Conservation (phyloP, 2,888 invertebrate genomes). For the Choreutis nemorana region DNA sequence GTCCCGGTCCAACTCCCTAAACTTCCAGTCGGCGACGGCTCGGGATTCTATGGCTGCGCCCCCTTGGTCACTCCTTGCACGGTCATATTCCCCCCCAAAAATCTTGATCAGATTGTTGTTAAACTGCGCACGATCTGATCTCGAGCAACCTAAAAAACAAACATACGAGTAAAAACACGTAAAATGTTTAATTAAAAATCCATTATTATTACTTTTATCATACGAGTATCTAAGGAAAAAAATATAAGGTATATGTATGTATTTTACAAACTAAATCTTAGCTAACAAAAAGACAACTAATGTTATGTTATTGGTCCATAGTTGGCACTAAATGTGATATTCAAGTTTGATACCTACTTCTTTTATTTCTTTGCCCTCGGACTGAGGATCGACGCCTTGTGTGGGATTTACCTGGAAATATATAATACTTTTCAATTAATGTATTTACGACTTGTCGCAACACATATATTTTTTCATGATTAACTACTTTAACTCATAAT, state of each 20-base stretch:
- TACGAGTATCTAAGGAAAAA: no score
- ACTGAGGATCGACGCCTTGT: constrained; percentile 69
- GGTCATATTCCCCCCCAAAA: constrained; percentile 80
- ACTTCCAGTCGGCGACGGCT: constrained; percentile 88
- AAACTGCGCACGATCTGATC: constrained; percentile 79
- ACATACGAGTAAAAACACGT: background rate
- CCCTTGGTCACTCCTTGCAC: constrained; percentile 34
- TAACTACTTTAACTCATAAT: no score
- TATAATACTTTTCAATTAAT: no score
- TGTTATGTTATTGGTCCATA: background rate
- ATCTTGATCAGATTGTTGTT: constrained; percentile 86
- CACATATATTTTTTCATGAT: no score
- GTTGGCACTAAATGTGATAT: background rate
- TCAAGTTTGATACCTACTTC: constrained; percentile 34
- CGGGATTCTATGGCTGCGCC: constrained; percentile 42
- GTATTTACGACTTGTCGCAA: no score
- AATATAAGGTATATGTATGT: no score
- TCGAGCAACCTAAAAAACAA: constrained; percentile 66
- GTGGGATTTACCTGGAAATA: constrained; percentile 61
- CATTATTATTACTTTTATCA: no score
- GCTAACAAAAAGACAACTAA: background rate
- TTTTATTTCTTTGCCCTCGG: constrained; percentile 60
- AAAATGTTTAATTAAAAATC: no score
- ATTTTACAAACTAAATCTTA: background rate
- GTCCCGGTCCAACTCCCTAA: constrained; percentile 82